phyloP scores from a whole-genome alignment of 2,113 vertebrate genomes.

The Hiodon tergisus region DNA sequence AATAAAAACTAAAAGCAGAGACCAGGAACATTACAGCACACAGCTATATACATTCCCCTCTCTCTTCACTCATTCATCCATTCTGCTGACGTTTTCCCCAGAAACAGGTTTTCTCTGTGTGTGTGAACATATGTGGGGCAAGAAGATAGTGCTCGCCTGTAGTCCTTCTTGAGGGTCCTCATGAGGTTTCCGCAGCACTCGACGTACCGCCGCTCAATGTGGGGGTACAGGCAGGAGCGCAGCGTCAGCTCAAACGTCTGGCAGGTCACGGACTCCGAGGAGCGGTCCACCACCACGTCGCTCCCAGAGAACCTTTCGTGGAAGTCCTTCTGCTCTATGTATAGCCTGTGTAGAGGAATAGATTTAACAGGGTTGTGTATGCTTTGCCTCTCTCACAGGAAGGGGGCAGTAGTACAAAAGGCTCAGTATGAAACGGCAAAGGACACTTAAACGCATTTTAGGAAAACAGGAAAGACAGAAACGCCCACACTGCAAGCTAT shows the following conservation, averaged over 20 bases:
- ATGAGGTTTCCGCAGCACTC: slow-evolving; percentile 95
- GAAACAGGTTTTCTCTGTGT: too few relatives aligned
- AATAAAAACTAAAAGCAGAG: too few relatives aligned
- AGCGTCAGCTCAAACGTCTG: slow-evolving; percentile 92
- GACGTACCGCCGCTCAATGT: slow-evolving; percentile 88
- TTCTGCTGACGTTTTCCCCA: too few relatives aligned
- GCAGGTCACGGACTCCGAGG: slow-evolving; percentile 91
- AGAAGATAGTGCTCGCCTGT: slow-evolving; percentile 61
- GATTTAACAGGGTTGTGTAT: too few relatives aligned
- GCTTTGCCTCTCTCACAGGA: background rate
- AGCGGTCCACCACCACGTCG: slow-evolving; percentile 83
- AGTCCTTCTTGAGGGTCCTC: slow-evolving; percentile 91
- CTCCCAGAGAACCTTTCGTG: slow-evolving; percentile 82
- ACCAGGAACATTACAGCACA: too few relatives aligned
- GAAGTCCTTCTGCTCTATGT: slow-evolving; percentile 91
- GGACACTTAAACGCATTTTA: too few relatives aligned
- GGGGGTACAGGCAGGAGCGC: slow-evolving; percentile 91
- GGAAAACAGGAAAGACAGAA: too few relatives aligned
- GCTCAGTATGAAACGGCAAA: too few relatives aligned
- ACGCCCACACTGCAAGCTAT: too few relatives aligned
- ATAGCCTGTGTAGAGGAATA: slow-evolving; percentile 62
- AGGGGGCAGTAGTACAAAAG: background rate
- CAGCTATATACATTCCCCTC: too few relatives aligned
- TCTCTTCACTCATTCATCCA: too few relatives aligned
- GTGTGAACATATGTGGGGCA: background rate